Percentiles rank a stretch among this genome's conserved stretches.
phyloP scores from a whole-genome alignment of 92 coral and sea anemone genomes.

The Heliopora coerulea region DNA sequence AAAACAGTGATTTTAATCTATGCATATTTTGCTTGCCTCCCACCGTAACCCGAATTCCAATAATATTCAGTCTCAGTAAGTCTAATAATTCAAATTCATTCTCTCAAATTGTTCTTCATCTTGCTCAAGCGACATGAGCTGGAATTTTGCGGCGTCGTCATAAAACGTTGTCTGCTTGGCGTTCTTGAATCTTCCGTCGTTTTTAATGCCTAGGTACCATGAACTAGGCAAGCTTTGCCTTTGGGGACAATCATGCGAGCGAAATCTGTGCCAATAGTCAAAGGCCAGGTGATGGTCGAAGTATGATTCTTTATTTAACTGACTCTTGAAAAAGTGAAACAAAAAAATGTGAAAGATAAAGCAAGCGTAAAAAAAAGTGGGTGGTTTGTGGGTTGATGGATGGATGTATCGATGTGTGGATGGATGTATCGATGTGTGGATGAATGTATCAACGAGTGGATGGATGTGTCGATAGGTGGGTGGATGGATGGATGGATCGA shows the following conservation, averaged over 20 bases:
- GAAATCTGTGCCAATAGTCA: neutral
- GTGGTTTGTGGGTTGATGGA: no score
- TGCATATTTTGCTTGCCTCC: no score
- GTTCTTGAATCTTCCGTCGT: neutral
- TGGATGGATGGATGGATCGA: neutral
- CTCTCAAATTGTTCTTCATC: no score
- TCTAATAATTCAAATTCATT: no score
- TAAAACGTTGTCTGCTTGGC: neutral
- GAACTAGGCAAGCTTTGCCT: neutral
- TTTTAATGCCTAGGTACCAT: neutral
- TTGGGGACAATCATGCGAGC: neutral
- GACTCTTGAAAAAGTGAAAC: neutral
- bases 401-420: no score
- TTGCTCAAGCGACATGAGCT: no score
- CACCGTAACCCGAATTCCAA: no score
- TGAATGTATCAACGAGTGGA: no score
- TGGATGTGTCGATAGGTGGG: no score
- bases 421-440: no score
- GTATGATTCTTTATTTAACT: neutral
- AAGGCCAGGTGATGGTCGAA: neutral
- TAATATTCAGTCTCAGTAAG: no score
- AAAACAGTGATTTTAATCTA: no score
- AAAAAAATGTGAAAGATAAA: conserved; percentile 8
- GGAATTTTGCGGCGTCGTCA: neutral
- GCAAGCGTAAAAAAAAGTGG: neutral